phyloP scores from a whole-genome alignment of 2,113 vertebrate species.

The Polypterus bichir region DNA sequence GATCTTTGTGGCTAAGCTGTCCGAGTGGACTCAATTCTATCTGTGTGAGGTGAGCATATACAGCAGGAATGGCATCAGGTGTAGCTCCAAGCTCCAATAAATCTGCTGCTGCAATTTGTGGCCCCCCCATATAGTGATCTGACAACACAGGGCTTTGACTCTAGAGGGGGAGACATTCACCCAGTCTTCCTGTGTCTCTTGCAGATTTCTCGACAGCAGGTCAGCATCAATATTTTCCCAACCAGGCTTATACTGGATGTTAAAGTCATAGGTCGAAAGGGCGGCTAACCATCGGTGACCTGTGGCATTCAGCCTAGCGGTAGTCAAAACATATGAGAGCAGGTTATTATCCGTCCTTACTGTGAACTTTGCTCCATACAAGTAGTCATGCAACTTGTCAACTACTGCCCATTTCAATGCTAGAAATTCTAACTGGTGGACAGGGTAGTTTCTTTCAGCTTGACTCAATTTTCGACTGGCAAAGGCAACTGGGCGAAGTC shows the following conservation, averaged over 20 bases:
- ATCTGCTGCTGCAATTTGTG: background rate
- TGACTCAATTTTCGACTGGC: background rate
- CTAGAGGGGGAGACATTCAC: background rate
- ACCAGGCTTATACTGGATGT: background rate
- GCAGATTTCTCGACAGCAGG: background rate
- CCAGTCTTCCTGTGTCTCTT: background rate
- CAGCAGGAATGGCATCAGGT: background rate
- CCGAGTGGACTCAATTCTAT: background rate
- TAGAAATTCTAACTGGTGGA: background rate
- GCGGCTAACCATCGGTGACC: background rate
- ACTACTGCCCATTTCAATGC: constrained; percentile 1
- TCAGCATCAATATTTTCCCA: background rate
- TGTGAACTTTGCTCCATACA: constrained; percentile 5
- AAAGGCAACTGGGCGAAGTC: background rate
- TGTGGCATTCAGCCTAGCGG: background rate
- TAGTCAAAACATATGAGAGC: background rate
- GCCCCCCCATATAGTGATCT: background rate
- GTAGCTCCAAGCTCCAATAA: constrained; percentile 1
- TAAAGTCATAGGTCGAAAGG: background rate
- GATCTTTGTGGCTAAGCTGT: background rate
- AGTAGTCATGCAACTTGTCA: constrained; percentile 8
- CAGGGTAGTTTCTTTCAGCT: background rate
- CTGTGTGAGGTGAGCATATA: background rate
- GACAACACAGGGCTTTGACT: background rate
- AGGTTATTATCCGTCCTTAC: background rate